Evolutionary conservation across 2,113 vertebrate species (phyloP).

Genomic region (Notarius quadriscutis): DNA sequence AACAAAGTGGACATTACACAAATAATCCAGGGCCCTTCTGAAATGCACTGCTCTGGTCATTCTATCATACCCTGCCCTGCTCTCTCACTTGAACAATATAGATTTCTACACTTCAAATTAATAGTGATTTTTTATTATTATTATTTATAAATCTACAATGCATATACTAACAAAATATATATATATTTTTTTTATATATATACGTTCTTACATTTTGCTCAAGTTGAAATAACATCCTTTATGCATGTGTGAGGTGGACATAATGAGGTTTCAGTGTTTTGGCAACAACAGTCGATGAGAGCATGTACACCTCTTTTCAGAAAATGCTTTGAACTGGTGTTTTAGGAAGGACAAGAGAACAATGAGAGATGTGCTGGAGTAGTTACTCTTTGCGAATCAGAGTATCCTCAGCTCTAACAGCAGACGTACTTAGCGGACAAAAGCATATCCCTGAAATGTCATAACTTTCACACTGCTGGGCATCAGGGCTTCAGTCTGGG

Average conservation of each 20-base stretch:
- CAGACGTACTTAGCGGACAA: slow-evolving; percentile 1
- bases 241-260: slow-evolving; percentile 46
- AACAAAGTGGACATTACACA: slow-evolving; percentile 27
- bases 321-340: not conserved
- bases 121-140: slow-evolving; percentile 69
- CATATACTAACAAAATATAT: slow-evolving; percentile 86
- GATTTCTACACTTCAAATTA: slow-evolving; percentile 75
- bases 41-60: slow-evolving; percentile 44
- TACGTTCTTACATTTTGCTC: slow-evolving; percentile 75
- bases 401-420: slow-evolving; percentile 2
- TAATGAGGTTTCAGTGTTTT: slow-evolving; percentile 45
- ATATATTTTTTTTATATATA: slow-evolving; percentile 67
- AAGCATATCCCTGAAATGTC: not conserved
- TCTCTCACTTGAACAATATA: slow-evolving; percentile 76
- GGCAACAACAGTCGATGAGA: slow-evolving; percentile 39
- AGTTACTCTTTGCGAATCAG: not conserved
- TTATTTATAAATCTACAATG: slow-evolving; percentile 84
- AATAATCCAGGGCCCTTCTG: slow-evolving; percentile 14
- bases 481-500: not conserved
- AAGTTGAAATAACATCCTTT: slow-evolving; percentile 69
- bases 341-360: not conserved
- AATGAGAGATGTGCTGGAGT: slow-evolving; percentile 1
- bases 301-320: not conserved
- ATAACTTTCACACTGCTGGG: slow-evolving; percentile 3
- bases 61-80: slow-evolving; percentile 66